A percentile compares a stretch with the other conserved stretches of the same genome.
These are phyloP conservation scores for Peucedramus taeniatus DNA, from an alignment of 2,113 vertebrate species.

Conservation along the genomic window DNA sequence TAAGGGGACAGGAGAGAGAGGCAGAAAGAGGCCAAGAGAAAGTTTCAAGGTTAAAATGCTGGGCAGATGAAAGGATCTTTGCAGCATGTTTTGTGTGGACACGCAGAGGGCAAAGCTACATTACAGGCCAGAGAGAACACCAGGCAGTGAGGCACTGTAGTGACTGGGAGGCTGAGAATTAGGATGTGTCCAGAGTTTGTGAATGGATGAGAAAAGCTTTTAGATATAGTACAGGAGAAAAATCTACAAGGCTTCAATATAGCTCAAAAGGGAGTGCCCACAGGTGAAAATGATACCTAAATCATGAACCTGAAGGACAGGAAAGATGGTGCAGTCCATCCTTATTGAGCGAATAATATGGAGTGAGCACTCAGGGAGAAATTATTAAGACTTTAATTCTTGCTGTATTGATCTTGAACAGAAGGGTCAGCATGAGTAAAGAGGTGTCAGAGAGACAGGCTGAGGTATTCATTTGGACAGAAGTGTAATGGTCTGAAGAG, in stretches of 20 bases:
- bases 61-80: background rate
- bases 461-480: slow-evolving; percentile 9
- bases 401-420: slow-evolving; percentile 24
- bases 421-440: slow-evolving; percentile 1
- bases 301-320: slow-evolving; percentile 1
- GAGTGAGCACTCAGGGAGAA: slow-evolving; percentile 15
- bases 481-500: background rate
- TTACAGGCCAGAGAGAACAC: background rate
- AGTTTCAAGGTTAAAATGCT: background rate
- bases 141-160: background rate
- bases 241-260: background rate
- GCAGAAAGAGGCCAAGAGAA: background rate
- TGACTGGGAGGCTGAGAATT: background rate
- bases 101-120: background rate
- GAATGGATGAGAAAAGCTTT: background rate
- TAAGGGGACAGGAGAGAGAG: background rate
- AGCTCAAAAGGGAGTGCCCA: background rate
- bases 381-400: slow-evolving; percentile 52
- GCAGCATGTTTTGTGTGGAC: background rate
- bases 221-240: background rate
- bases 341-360: background rate
- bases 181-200: background rate
- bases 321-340: background rate
- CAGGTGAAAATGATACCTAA: background rate
- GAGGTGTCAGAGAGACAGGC: background rate